Evolutionary conservation across 2,888 invertebrate species (phyloP), one percentile per base, ranked within the genome.

Genomic region (Ophion ellenae): DNA sequence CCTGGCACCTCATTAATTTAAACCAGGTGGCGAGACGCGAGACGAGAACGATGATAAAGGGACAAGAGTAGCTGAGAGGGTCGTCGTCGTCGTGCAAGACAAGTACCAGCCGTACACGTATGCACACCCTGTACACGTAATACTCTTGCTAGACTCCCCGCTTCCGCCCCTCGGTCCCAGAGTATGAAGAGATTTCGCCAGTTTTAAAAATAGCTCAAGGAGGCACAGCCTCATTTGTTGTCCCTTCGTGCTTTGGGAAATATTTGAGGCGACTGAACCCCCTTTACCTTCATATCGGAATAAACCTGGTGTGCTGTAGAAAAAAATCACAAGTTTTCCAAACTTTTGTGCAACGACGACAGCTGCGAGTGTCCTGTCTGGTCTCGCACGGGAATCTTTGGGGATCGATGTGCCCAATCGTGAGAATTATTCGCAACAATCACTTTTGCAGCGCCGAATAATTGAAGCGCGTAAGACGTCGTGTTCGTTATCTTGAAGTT

Each of bases 1-100:
- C 83, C 83, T 86, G 81, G 85, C 83, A 83, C 87, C 83, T 87
- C 87, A 85, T 87, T 87, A 87, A 87, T 87, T 87, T 85, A 87
- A 83, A 83, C 81, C 83, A 83, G 87, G 85, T 85, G 85, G 85
- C 81, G 85, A 81, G 85, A 84, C 80, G 77, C 71, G 76, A 70
- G 84, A 76, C 73, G 64, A 69, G 81, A 78, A 81, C 69, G 81
- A 78, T 85, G 85, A 81, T 81, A 75, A 85, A 74, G 78, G 75
- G 76, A 81, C 76, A 74, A 73, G 74, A 59, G 75, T 36, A 61
- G 74, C 24, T 63, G 73, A 77, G 78, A 81, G 81, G 75, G 24
- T 70, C 75, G 75, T 81, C 69, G 73, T 36, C n/a, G 36, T 53
- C 53, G 76, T 73, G 36, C 59, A 74, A 75, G 45, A 67, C 81